Percentiles rank a stretch among this genome's conserved stretches.
phyloP scores from a whole-genome alignment of 2,797 vertebrate species.

The Phoxinus dragarum region DNA sequence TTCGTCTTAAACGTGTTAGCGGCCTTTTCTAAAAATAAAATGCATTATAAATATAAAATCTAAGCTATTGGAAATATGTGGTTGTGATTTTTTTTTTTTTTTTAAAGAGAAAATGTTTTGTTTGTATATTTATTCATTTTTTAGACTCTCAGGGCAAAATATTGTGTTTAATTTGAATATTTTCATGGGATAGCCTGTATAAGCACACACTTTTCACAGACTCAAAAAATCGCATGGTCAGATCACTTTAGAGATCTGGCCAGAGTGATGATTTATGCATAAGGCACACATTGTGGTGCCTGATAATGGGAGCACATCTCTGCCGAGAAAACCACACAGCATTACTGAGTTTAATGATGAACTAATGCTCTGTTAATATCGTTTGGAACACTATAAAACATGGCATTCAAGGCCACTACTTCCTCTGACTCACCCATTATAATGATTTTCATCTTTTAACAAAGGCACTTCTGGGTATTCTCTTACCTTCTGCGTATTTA shows the following conservation, averaged over 20 bases:
- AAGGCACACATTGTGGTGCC: constrained; percentile 38
- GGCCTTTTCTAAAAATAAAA: constrained; percentile 4
- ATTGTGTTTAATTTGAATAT: background rate
- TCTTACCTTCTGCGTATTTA: constrained; percentile 15
- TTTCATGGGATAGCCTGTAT: background rate
- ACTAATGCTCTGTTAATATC: constrained; percentile 25
- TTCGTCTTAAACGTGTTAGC: background rate
- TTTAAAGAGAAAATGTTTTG: background rate
- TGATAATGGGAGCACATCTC: constrained; percentile 40
- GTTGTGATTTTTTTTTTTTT: background rate
- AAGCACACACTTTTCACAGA: background rate
- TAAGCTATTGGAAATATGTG: background rate
- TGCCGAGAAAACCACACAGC: constrained; percentile 44
- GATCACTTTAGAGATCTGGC: background rate
- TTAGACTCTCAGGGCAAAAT: constrained; percentile 3
- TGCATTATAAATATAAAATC: background rate
- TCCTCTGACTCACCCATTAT: constrained; percentile 53
- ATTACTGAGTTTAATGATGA: constrained; percentile 53
- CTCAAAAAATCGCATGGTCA: constrained; percentile 3
- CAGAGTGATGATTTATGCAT: constrained; percentile 42
- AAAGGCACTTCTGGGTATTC: constrained; percentile 44
- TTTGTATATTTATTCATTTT: constrained; percentile 4
- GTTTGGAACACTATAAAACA: constrained; percentile 53
- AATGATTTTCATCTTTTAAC: constrained; percentile 47
- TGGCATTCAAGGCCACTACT: constrained; percentile 35